These are phyloP conservation scores for Ceyx erithaca DNA, from an alignment of 2,797 vertebrate species.

Conservation along the genomic window DNA sequence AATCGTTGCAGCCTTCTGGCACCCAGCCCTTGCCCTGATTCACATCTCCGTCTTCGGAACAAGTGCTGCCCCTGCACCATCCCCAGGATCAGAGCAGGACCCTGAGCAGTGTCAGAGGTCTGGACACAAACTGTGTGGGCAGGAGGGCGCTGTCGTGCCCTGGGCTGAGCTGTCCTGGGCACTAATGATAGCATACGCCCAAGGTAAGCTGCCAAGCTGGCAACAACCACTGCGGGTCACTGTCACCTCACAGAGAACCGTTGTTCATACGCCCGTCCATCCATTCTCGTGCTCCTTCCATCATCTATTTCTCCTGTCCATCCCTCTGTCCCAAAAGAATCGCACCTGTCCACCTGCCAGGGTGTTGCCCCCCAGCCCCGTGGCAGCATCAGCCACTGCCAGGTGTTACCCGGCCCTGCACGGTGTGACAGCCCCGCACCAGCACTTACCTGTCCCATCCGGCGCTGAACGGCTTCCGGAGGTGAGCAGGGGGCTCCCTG, in stretches of 20 bases:
- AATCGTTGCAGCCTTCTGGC: not conserved
- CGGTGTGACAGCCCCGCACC: not conserved
- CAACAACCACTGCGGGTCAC: conserved; percentile 11
- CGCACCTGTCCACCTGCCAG: not conserved
- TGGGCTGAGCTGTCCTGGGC: not conserved
- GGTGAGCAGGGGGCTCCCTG: rapidly evolving
- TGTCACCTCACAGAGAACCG: not conserved
- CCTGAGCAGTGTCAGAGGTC: not conserved
- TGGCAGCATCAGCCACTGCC: not conserved
- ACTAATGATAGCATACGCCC: not conserved
- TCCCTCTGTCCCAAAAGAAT: not conserved
- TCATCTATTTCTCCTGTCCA: not conserved
- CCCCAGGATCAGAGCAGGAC: not conserved
- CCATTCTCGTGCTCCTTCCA: rapidly evolving
- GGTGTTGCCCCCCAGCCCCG: not conserved
- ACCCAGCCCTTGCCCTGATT: not conserved
- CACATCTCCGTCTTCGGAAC: not conserved
- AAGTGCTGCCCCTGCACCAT: not conserved
- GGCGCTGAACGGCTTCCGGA: rapidly evolving
- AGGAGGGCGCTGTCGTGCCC: rapidly evolving
- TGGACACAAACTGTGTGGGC: rapidly evolving
- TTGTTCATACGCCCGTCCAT: rapidly evolving
- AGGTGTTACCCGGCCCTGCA: not conserved
- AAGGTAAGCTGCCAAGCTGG: not conserved
- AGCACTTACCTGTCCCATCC: not conserved